Percentiles rank a stretch among this genome's conserved stretches.
Conservation (phyloP, 2,113 vertebrate genomes). For the Hemichromis elongatus region DNA sequence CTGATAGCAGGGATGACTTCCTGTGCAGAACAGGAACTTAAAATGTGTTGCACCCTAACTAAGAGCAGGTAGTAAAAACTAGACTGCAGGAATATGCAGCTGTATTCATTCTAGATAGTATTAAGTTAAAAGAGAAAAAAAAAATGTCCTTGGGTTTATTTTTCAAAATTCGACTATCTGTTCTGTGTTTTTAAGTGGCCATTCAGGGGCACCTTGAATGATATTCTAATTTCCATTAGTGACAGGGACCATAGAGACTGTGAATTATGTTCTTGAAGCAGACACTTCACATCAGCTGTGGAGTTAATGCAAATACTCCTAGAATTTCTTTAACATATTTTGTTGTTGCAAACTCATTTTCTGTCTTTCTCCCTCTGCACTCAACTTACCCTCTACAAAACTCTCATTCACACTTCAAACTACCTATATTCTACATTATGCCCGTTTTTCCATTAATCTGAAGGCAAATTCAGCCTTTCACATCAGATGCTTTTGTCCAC, state of each 20-base stretch:
- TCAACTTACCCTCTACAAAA: neutral
- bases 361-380: neutral
- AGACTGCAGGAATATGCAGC: neutral
- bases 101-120: neutral
- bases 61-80: slow-evolving; percentile 10
- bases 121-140: neutral
- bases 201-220: slow-evolving; percentile 5
- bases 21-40: slow-evolving; percentile 27
- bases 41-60: slow-evolving; percentile 31
- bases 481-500: neutral
- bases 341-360: neutral
- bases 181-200: neutral
- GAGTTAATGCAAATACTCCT: neutral
- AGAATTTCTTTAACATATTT: neutral
- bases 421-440: neutral
- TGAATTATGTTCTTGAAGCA: slow-evolving; percentile 5
- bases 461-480: slow-evolving; percentile 17
- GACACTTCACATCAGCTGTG: neutral
- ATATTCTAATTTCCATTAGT: slow-evolving; percentile 9
- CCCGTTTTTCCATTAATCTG: slow-evolving; percentile 1
- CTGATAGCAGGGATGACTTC: slow-evolving; percentile 26
- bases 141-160: neutral
- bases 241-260: neutral
- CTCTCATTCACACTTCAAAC: neutral
- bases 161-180: neutral